These are phyloP conservation scores for Listronotus bonariensis DNA, from an alignment of 1,140 invertebrate species.

Conservation along the genomic window DNA sequence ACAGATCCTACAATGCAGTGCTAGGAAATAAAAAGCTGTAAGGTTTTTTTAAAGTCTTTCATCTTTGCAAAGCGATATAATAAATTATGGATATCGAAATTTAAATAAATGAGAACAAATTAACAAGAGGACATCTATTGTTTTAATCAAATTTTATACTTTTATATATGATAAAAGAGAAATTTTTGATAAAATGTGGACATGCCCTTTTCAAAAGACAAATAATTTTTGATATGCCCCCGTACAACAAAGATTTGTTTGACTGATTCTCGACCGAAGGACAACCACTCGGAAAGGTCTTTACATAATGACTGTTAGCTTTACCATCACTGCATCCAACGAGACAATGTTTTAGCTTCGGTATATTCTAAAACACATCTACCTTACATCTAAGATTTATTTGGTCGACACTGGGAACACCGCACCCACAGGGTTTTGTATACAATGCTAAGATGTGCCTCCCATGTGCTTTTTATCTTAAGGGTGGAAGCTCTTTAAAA, in stretches of 20 bases:
- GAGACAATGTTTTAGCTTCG: slow-evolving; percentile 16
- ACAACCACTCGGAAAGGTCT: slow-evolving; percentile 34
- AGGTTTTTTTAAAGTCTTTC: too few species aligned
- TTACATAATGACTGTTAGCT: slow-evolving; percentile 38
- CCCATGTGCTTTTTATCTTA: slow-evolving; percentile 15
- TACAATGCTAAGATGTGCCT: slow-evolving; percentile 33
- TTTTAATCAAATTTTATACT: too few species aligned
- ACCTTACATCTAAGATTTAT: slow-evolving; percentile 13
- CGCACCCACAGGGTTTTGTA: slow-evolving; percentile 37
- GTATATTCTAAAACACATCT: background rate
- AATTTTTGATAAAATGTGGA: too few species aligned
- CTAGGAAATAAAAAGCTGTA: too few species aligned
- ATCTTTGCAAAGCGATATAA: too few species aligned
- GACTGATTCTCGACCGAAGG: slow-evolving; percentile 17
- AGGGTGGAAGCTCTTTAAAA: background rate
- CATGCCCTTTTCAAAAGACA: too few species aligned
- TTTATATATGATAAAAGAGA: too few species aligned
- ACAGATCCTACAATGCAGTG: too few species aligned
- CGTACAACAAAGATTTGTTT: background rate
- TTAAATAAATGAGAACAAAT: too few species aligned
- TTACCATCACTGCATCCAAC: slow-evolving; percentile 22
- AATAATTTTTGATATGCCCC: slow-evolving; percentile 8
- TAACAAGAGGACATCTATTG: too few species aligned
- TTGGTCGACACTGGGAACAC: slow-evolving; percentile 20
- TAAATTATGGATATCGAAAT: too few species aligned